Base-by-base conservation (phyloP, 2,113 vertebrate genomes). In the Mixornis gularis region DNA sequence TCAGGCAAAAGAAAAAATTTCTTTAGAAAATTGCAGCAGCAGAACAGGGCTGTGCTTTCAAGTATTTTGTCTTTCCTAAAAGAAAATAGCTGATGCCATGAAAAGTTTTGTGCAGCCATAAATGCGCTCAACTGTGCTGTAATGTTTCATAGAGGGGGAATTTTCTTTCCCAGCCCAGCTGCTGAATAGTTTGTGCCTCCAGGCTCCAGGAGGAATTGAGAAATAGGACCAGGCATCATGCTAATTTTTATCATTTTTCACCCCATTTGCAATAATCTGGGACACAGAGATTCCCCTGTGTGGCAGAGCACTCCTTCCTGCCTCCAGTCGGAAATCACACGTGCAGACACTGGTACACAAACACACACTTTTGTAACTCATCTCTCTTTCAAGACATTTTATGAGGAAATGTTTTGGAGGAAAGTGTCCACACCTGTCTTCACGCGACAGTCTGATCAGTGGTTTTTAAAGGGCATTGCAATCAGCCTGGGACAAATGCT, bases 61-160 rank as follows among this genome's bases (percentile, higher is more conserved):
- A 92, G 82, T 93, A 69, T 84, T 92, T 81, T 86, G 63, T 65
- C 83, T 94, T 92, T 96, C 94, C 90, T 83, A 80, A 79, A 89
- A 93, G 92, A 92, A 96, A 96, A 96, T 83, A 96, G 90, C 93
- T 94, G 92, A 94, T 92, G 73, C 87, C 84, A 92, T 89, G 62
- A 95, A 96, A 95, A 96, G 80, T 92, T 92, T 77, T 92, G 79
- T 94, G 74, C 46, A 89, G 60, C 74, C 2, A 9, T 82, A 93
- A 92, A 94, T 87, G 92, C 49, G 10, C 48, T 89, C 80, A 72
- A 93, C 79, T 92, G 48, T 76, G 89, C 89, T 91, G 65, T 91
- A 92, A 93, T 87, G 73, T 91, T 94, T 92, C 79, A 87, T 52
- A 70, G 79, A 91, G 76, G 55, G 93, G 89, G 87, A 88, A 92